Evolutionary conservation across 1,140 invertebrate genomes (phyloP).

Genomic region (Polypedilum pembai): DNA sequence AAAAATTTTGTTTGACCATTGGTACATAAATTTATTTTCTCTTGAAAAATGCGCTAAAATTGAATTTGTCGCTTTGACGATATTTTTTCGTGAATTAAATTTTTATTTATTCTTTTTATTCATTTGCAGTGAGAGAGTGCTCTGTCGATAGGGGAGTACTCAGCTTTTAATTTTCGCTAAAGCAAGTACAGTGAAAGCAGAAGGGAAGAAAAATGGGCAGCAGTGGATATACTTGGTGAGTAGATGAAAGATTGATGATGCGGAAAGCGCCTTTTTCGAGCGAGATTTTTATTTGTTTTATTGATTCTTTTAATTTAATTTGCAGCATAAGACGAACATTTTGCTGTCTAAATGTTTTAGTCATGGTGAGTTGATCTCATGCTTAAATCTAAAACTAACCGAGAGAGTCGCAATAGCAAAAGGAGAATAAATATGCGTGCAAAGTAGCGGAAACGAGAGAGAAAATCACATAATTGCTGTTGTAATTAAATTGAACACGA

Average conservation of each 20-base stretch:
- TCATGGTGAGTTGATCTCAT: conserved; percentile 16
- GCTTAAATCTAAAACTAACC: background rate
- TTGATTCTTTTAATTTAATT: conserved; percentile 9
- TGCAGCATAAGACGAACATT: conserved; percentile 28
- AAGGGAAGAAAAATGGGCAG: conserved; percentile 26
- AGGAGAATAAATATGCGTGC: background rate
- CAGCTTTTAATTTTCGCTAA: background rate
- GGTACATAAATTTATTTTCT: too few species aligned
- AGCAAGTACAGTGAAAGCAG: background rate
- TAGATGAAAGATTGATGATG: conserved; percentile 12
- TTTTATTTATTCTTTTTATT: background rate
- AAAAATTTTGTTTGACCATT: too few species aligned
- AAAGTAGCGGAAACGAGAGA: background rate
- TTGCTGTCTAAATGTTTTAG: conserved; percentile 28
- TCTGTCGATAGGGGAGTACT: background rate
- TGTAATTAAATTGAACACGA: conserved; percentile 18
- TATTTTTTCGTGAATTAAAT: background rate
- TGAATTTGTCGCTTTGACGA: background rate
- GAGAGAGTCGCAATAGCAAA: too few species aligned
- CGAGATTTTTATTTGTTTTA: background rate
- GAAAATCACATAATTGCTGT: conserved; percentile 13
- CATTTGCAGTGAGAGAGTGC: background rate
- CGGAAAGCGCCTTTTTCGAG: background rate
- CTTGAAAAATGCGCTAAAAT: too few species aligned
- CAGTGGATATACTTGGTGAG: conserved; percentile 29